phyloP scores from a whole-genome alignment of 2,797 vertebrate genomes.

The Notolepis coatsorum region DNA sequence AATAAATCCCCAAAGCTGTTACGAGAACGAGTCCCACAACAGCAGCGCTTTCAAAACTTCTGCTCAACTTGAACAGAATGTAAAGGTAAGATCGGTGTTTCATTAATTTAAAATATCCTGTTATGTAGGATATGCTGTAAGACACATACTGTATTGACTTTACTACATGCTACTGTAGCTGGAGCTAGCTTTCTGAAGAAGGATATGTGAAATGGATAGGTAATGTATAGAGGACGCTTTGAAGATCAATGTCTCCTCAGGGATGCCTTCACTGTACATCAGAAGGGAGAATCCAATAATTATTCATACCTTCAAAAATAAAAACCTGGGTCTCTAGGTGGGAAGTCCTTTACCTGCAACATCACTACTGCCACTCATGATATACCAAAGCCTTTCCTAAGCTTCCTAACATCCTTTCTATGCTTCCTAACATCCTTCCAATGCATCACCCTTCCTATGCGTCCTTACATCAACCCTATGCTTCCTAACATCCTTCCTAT shows the following conservation, averaged over 20 bases:
- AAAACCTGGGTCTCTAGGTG: background rate
- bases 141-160: slow-evolving; percentile 14
- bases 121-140: slow-evolving; percentile 8
- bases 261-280: too few species aligned
- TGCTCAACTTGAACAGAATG: slow-evolving; percentile 36
- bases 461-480: too few species aligned
- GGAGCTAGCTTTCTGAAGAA: slow-evolving; percentile 21
- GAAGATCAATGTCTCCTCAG: slow-evolving; percentile 27
- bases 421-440: too few species aligned
- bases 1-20: slow-evolving; percentile 68
- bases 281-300: slow-evolving; percentile 20
- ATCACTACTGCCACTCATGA: too few species aligned
- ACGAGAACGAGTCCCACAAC: slow-evolving; percentile 54
- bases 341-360: slow-evolving; percentile 13
- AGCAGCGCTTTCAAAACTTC: slow-evolving; percentile 63
- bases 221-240: slow-evolving; percentile 26
- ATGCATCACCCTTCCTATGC: too few species aligned
- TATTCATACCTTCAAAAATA: slow-evolving; percentile 14
- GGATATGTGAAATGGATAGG: slow-evolving; percentile 35
- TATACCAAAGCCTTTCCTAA: background rate
- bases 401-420: too few species aligned
- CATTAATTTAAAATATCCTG: slow-evolving; percentile 10
- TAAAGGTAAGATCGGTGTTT: slow-evolving; percentile 33
- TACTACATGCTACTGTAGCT: slow-evolving; percentile 13
- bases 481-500: too few species aligned